Evolutionary conservation across 2,888 invertebrate genomes (phyloP), one percentile per base, ranked within the genome.

Genomic region (Mesochorus sp.): DNA sequence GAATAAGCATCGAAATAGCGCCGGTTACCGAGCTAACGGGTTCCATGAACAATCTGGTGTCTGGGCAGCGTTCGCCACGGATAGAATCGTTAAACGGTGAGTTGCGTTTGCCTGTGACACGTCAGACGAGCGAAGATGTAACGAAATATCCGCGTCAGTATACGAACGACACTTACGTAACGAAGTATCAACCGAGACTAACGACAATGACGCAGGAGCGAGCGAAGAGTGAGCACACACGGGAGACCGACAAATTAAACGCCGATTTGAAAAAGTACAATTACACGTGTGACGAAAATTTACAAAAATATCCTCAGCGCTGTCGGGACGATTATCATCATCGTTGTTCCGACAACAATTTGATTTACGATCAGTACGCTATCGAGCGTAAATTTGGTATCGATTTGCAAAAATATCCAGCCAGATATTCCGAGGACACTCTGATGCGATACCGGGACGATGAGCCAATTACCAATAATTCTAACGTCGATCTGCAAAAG

Each of bases 71-170:
- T 72, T 87, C 87, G n/a, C 88, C 88, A 26, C 87, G 88, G 75
- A 85, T 90, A 67, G 91, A 91, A 73, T 88, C 90, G 21, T 84
- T 90, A 42, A 91, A 91, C 88, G 91, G 91, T 91, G 90, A 90
- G 91, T 91, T 90, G 71, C 85, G 86, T 67, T 86, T 88, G 59
- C 76, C 86, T n/a, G n/a, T n/a, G 12, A 53, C 81, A 6, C 85
- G 80, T 78, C 87, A 82, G 57, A 80, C 84, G 3, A 79, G 85
- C 19, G 86, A 88, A 51, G 85, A 89, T 42, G 75, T 84, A 77
- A 79, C 84, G 4, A 87, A 88, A 62, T 88, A 86, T 80, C 82
- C 87, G 26, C 85, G 81, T 44, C 87, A 84, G 26, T 87, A 85
- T 31, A 82, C 66, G 77, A 85, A 80, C 55, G 83, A 82, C 19